These are phyloP conservation scores for Corbicula japonica DNA, from an alignment of 2,888 invertebrate genomes.

Conservation along the genomic window DNA sequence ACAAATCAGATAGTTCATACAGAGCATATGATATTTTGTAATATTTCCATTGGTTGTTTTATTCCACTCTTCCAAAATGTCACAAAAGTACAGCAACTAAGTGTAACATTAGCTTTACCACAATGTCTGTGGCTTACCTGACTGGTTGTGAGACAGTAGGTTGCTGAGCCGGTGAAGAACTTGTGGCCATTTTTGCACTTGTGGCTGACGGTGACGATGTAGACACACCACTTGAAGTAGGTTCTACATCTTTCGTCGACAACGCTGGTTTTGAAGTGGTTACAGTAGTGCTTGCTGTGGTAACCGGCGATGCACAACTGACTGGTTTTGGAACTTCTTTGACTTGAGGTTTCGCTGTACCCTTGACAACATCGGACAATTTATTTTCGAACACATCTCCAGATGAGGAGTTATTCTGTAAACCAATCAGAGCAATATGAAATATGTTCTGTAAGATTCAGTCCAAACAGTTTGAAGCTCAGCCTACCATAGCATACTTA, in stretches of 20 bases:
- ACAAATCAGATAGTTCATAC: no score
- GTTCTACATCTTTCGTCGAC: conserved; percentile 7
- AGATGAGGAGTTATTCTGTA: conserved; percentile 80
- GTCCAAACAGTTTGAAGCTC: no score
- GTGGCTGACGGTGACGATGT: conserved; percentile 28
- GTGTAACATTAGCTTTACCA: no score
- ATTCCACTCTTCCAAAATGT: no score
- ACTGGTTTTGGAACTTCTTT: conserved; percentile 75
- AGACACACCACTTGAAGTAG: conserved; percentile 21
- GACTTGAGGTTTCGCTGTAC: conserved; percentile 89
- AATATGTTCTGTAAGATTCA: no score
- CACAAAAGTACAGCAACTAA: no score
- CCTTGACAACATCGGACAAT: conserved; percentile 93
- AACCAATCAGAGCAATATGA: no score
- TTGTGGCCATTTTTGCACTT: conserved; percentile 26
- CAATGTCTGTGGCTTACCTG: no score
- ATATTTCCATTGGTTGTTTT: no score
- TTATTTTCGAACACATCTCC: conserved; percentile 87
- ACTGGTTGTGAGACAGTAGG: conserved; percentile 67
- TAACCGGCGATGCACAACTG: conserved; percentile 21
- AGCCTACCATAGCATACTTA: no score
- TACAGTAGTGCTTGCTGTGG: conserved; percentile 42
- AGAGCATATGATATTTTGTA: no score
- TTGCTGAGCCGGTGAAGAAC: conserved; percentile 57
- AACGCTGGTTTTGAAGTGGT: conserved; percentile 30